phyloP scores from a whole-genome alignment of 1,140 invertebrate genomes.

The Magallana ariakensis region DNA sequence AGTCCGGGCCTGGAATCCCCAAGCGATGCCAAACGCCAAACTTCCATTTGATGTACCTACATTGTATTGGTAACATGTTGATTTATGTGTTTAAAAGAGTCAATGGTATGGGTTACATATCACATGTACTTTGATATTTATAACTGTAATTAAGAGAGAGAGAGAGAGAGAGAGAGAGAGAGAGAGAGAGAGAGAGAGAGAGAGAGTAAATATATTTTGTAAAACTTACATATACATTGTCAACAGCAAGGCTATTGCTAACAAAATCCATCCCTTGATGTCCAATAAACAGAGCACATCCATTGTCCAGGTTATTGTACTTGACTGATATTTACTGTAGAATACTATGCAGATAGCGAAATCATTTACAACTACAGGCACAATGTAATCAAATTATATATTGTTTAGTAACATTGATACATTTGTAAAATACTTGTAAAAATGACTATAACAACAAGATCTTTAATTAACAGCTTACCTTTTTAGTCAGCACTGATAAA shows the following conservation, averaged over 20 bases:
- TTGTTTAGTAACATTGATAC: too few relatives aligned
- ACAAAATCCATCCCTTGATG: neutral
- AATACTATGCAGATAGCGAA: too few relatives aligned
- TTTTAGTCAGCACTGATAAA: too few relatives aligned
- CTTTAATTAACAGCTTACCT: too few relatives aligned
- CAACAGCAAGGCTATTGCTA: neutral
- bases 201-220: neutral
- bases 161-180: too few relatives aligned
- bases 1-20: neutral
- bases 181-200: neutral
- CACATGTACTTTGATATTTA: neutral
- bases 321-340: too few relatives aligned
- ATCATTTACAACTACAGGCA: too few relatives aligned
- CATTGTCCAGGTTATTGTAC: neutral
- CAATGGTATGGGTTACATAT: neutral
- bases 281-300: neutral
- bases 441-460: too few relatives aligned
- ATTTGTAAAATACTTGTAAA: too few relatives aligned
- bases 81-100: neutral
- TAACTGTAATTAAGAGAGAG: neutral
- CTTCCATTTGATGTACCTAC: neutral
- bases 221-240: neutral
- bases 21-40: neutral
- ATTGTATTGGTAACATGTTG: neutral
- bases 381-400: too few relatives aligned